Conservation (phyloP, 1,140 invertebrate species). For the Drosophila triauraria region DNA sequence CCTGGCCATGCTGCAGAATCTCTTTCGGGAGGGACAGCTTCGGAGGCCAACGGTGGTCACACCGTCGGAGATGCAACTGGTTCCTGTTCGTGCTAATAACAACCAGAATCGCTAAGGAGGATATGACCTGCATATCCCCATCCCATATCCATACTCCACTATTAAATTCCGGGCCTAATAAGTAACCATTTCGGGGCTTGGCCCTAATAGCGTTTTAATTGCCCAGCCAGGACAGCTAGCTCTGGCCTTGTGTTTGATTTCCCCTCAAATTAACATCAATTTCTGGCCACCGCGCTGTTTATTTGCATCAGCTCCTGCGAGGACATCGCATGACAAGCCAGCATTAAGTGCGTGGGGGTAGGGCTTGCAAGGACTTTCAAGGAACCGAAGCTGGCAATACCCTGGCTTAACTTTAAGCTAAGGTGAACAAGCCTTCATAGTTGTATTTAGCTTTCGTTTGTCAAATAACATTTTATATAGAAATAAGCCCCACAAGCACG, state of each 20-base stretch:
- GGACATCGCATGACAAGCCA: constrained; percentile 59
- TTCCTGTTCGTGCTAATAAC: neutral
- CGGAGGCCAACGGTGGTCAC: neutral
- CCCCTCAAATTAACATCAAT: constrained; percentile 55
- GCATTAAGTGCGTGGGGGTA: constrained; percentile 48
- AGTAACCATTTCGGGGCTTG: neutral
- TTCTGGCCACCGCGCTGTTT: constrained; percentile 3
- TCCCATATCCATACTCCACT: neutral
- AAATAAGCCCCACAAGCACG: too few species aligned
- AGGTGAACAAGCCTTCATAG: too few species aligned
- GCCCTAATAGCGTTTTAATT: constrained; percentile 69
- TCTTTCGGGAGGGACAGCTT: constrained; percentile 7
- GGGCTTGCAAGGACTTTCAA: neutral
- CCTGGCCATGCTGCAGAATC: constrained; percentile 29
- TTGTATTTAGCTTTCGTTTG: too few species aligned
- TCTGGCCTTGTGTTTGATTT: constrained; percentile 45
- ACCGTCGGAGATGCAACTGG: neutral
- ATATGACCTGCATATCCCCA: neutral
- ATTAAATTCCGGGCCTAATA: neutral
- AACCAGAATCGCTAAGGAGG: neutral
- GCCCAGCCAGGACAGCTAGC: neutral
- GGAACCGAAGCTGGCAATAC: neutral
- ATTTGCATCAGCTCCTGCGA: constrained; percentile 8
- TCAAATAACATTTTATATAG: too few species aligned
- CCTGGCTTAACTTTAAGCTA: neutral